These are phyloP conservation scores for Channa striata DNA, from an alignment of 2,797 vertebrate species.

Conservation along the genomic window DNA sequence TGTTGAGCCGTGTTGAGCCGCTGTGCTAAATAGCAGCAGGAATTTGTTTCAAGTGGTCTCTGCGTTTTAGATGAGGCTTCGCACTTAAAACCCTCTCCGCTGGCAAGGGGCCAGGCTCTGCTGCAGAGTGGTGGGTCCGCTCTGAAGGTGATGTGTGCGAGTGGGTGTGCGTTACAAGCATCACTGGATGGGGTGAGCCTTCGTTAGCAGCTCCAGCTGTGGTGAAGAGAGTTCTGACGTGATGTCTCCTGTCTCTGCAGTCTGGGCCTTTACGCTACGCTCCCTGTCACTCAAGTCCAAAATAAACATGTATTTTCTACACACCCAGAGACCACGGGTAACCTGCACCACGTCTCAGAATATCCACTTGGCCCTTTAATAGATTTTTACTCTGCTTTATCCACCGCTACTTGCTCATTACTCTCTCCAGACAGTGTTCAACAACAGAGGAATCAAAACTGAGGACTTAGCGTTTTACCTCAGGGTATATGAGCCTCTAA, in stretches of 20 bases:
- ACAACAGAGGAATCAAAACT: constrained; percentile 28
- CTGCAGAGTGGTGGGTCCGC: constrained; percentile 73
- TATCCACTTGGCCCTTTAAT: constrained; percentile 51
- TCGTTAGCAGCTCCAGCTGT: constrained; percentile 68
- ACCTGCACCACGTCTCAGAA: constrained; percentile 66
- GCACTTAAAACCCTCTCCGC: constrained; percentile 58
- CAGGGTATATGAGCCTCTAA: constrained; percentile 48
- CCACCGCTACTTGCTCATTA: constrained; percentile 51
- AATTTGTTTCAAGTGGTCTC: constrained; percentile 85
- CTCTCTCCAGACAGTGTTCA: constrained; percentile 39
- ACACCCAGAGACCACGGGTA: constrained; percentile 56
- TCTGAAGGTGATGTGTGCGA: constrained; percentile 69
- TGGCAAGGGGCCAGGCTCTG: constrained; percentile 73
- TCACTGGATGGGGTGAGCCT: constrained; percentile 45
- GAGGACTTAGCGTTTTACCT: constrained; percentile 43
- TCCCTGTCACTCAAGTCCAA: constrained; percentile 64
- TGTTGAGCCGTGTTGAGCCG: constrained; percentile 68
- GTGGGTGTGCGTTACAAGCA: constrained; percentile 40
- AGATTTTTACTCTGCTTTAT: constrained; percentile 58
- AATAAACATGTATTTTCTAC: constrained; percentile 69
- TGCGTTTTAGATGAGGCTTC: constrained; percentile 72
- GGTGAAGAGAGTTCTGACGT: constrained; percentile 68
- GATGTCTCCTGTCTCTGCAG: constrained; percentile 66
- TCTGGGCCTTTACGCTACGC: constrained; percentile 43
- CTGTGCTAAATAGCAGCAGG: constrained; percentile 77